Evolutionary conservation across 2,113 vertebrate species (phyloP), one percentile per base, ranked within the genome.

Genomic region (Rhea americana): DNA sequence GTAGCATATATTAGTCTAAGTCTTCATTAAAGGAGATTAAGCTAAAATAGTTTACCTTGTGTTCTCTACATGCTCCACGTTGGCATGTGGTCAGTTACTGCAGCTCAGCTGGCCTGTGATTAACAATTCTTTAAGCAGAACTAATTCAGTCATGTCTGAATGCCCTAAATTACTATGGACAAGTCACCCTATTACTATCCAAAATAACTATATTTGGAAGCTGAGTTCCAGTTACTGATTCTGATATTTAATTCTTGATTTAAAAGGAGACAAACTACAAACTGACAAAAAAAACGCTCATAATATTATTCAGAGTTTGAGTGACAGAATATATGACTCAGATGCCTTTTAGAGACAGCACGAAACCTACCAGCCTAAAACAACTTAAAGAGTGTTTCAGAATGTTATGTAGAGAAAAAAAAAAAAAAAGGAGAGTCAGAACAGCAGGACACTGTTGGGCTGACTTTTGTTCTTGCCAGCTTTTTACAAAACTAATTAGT

Each of bases 91-190:
- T 18, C 75, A 66, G 80, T 59, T 78, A 82, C 51, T 39, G 56
- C 51, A 68, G 68, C 70, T 90, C 86, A 89, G 83, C 43, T 79
- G 90, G 88, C 80, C 62, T 2, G 0, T 51, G 66, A 75, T 65
- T 93, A 96, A 93, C 43, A 84, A 84, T 75, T 78, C 90, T 90
- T 90, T 58, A 78, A 79, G 70, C 56, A 90, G 83, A 96, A 96
- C 88, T 95, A 94, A 94, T 91, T 94, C 86, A 68, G 80, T 90
- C 48, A 86, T 16, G 51, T 73, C 77, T 89, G 79, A 91, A 58
- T 18, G 65, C 51, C 56, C 63, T 90, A 85, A 94, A 89, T 73
- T 85, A 58, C 80, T 78, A 88, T 14, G 89, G 91, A 91, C 81
- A 95, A 75, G 79, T 78, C 82, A 74, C 85, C 72, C 82, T 73